These are phyloP conservation scores for Eutolmus rufibarbis DNA, from an alignment of 2,888 invertebrate species.

Conservation along the genomic window DNA sequence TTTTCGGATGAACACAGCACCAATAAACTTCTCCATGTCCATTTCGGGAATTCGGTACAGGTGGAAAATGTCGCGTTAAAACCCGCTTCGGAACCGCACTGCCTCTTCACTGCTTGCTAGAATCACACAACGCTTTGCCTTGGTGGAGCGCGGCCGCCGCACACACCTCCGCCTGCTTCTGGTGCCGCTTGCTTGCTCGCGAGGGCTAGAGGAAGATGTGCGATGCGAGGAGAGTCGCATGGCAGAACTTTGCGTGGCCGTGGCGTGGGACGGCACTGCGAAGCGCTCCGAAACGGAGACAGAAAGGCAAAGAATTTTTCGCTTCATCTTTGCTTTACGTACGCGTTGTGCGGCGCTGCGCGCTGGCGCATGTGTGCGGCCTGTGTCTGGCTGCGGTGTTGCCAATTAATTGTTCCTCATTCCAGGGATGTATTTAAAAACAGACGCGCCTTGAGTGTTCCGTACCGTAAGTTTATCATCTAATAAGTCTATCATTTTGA, in stretches of 20 bases:
- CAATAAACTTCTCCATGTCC: slow-evolving; percentile 11
- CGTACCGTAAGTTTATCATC: too few relatives aligned
- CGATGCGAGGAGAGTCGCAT: not conserved
- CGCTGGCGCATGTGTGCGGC: not conserved
- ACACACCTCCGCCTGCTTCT: not conserved
- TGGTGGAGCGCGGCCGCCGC: not conserved
- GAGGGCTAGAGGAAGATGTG: not conserved
- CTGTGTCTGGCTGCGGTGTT: not conserved
- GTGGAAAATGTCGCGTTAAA: not conserved
- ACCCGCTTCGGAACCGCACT: not conserved
- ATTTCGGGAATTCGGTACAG: not conserved
- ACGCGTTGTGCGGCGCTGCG: not conserved
- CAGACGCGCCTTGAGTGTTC: too few relatives aligned
- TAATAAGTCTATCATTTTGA: too few relatives aligned
- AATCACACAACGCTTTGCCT: not conserved
- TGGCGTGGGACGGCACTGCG: not conserved
- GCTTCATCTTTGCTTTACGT: not conserved
- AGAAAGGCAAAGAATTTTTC: not conserved
- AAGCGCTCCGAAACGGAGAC: not conserved
- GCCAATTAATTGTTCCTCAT: not conserved
- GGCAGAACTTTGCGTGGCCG: not conserved
- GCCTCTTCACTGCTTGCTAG: slow-evolving; percentile 6
- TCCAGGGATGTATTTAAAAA: too few relatives aligned
- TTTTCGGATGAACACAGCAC: not conserved
- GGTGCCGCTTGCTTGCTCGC: not conserved